These are phyloP conservation scores for Syrrhaptes paradoxus DNA, from an alignment of 2,113 vertebrate species.

Conservation along the genomic window DNA sequence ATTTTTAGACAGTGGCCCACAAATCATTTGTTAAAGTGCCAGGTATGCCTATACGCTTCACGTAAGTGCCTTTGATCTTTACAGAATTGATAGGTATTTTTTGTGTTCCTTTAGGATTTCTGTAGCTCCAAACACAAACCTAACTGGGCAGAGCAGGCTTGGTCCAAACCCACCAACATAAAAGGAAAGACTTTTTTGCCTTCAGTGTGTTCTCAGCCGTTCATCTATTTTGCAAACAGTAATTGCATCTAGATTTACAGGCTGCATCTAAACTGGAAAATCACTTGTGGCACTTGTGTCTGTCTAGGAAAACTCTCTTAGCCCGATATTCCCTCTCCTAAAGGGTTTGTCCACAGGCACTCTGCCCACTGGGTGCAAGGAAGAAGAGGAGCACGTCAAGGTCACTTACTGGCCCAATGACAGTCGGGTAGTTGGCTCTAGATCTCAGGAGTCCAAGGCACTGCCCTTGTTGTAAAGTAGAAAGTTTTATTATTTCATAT, in stretches of 20 bases:
- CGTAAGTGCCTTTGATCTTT: not conserved
- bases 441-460: not conserved
- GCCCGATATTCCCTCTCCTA: not conserved
- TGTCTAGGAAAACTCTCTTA: not conserved
- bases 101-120: not conserved
- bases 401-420: not conserved
- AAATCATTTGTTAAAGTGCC: conserved; percentile 15
- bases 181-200: not conserved
- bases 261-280: not conserved
- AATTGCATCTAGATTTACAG: not conserved
- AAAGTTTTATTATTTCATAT: not conserved
- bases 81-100: not conserved
- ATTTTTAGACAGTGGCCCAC: conserved; percentile 7
- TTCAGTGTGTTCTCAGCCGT: not conserved
- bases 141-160: not conserved
- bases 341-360: fast-evolving
- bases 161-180: not conserved
- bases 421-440: not conserved
- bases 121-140: not conserved
- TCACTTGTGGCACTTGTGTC: not conserved
- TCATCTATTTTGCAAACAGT: not conserved
- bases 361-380: fast-evolving
- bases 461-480: fast-evolving
- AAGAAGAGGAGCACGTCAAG: not conserved
- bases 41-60: not conserved